Evolutionary conservation across 1,140 invertebrate species (phyloP).

Genomic region (Tyrophagus putrescentiae): DNA sequence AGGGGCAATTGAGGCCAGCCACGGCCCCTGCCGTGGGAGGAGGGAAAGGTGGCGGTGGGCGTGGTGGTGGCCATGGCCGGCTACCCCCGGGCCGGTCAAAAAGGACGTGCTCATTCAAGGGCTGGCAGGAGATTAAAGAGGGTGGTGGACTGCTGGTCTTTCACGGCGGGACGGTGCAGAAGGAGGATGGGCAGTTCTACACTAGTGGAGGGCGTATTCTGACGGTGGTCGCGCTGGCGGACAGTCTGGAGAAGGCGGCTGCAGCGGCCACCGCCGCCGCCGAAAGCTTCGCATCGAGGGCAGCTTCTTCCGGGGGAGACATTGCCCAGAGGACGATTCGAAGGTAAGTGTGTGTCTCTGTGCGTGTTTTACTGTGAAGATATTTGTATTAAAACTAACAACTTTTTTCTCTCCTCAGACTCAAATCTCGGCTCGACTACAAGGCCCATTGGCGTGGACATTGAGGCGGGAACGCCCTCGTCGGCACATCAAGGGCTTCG

Average conservation of each 20-base stretch:
- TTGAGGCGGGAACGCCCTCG: constrained; percentile 70
- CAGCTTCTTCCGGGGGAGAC: constrained; percentile 66
- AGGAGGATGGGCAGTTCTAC: constrained; percentile 40
- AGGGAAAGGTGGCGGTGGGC: constrained; percentile 51
- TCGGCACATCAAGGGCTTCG: constrained; percentile 62
- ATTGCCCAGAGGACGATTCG: constrained; percentile 72
- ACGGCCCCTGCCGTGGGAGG: constrained; percentile 18
- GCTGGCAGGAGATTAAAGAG: constrained; percentile 37
- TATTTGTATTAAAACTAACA: constrained; percentile 20
- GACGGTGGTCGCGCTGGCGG: constrained; percentile 53
- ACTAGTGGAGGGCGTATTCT: constrained; percentile 87
- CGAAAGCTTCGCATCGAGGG: constrained; percentile 61
- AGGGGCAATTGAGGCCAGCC: constrained; percentile 43
- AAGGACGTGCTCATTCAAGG: constrained; percentile 31
- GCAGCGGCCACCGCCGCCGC: constrained; percentile 42
- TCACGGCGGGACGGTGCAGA: constrained; percentile 40
- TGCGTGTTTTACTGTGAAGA: not conserved
- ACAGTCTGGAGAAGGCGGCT: constrained; percentile 53
- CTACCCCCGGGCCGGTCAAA: constrained; percentile 48
- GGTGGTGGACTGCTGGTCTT: constrained; percentile 36
- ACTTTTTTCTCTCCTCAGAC: constrained; percentile 14
- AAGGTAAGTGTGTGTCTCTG: constrained; percentile 44
- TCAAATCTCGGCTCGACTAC: constrained; percentile 51
- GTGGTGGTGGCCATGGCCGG: constrained; percentile 78
- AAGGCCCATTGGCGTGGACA: constrained; percentile 81